Conservation (phyloP, 2,888 invertebrate genomes). For the Orgyia antiqua region DNA sequence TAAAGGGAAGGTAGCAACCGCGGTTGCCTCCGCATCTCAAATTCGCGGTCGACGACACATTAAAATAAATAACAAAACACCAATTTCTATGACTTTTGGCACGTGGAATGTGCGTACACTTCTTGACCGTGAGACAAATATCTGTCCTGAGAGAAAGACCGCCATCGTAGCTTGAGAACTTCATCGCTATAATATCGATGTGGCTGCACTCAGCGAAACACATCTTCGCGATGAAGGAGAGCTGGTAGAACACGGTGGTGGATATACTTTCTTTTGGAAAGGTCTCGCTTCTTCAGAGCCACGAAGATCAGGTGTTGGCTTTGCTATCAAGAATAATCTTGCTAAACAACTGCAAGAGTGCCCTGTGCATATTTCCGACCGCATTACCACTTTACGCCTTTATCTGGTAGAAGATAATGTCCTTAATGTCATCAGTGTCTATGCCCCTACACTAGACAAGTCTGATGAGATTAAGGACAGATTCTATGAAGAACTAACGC, state of each 20-base stretch:
- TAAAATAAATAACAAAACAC: neutral
- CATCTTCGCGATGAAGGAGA: constrained; percentile 15
- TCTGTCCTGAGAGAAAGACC: neutral
- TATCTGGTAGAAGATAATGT: no score
- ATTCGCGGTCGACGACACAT: neutral
- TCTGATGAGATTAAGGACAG: no score
- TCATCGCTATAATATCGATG: constrained; percentile 13
- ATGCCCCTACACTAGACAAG: no score
- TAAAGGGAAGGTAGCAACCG: no score
- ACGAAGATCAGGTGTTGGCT: no score
- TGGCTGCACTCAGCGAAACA: constrained; percentile 20
- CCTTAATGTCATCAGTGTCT: no score
- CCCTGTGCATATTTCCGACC: no score
- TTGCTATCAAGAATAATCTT: no score
- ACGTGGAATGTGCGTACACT: no score
- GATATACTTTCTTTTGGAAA: constrained; percentile 9
- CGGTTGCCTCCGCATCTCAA: neutral
- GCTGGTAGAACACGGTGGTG: constrained; percentile 5
- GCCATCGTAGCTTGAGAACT: constrained; percentile 16
- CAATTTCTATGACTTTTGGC: neutral
- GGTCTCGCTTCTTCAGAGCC: neutral
- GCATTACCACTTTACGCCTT: no score
- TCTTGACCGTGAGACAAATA: constrained; percentile 8
- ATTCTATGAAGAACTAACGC: no score
- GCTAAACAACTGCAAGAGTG: no score